A percentile compares a stretch with the other conserved stretches of the same genome.
These are phyloP conservation scores for Temnopleurus reevesii DNA, from an alignment of 53 echinoderm and acorn worm genomes.

Conservation along the genomic window DNA sequence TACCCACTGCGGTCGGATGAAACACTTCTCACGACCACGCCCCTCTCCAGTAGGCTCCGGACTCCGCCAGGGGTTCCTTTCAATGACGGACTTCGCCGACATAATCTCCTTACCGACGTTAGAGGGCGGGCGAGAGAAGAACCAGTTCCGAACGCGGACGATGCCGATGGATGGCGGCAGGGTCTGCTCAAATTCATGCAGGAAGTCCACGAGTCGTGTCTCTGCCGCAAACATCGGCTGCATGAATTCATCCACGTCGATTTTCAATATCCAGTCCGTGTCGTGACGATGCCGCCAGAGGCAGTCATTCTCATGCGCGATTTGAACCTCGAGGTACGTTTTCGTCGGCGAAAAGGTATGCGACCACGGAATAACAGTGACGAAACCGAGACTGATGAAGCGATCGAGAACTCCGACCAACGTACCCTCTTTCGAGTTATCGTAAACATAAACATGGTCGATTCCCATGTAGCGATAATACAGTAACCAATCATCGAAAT, in stretches of 20 bases:
- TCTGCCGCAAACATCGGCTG: slow-evolving; percentile 83
- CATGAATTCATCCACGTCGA: slow-evolving; percentile 94
- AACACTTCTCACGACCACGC: slow-evolving; percentile 88
- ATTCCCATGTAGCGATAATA: slow-evolving; percentile 87
- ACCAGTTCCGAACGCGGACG: slow-evolving; percentile 90
- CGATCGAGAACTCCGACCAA: slow-evolving; percentile 56
- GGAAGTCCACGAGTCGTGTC: slow-evolving; percentile 71
- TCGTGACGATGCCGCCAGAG: slow-evolving; percentile 86
- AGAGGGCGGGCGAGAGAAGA: slow-evolving; percentile 71
- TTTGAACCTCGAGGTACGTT: slow-evolving; percentile 94
- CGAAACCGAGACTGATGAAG: slow-evolving; percentile 70
- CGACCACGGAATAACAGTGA: slow-evolving; percentile 89
- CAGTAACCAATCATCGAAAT: slow-evolving; percentile 79
- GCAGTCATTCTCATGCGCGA: slow-evolving; percentile 94
- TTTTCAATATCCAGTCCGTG: slow-evolving; percentile 85
- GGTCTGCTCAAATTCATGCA: slow-evolving; percentile 53
- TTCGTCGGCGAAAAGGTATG: slow-evolving; percentile 77
- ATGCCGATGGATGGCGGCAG: slow-evolving; percentile 63
- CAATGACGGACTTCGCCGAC: slow-evolving; percentile 66
- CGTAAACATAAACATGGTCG: slow-evolving; percentile 89
- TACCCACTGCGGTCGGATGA: slow-evolving; percentile 77
- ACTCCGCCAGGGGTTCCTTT: slow-evolving; percentile 78
- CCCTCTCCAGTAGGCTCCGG: slow-evolving; percentile 76
- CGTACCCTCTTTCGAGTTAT: slow-evolving; percentile 74
- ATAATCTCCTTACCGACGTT: slow-evolving; percentile 62